phyloP scores from a whole-genome alignment of 2,113 vertebrate species.

The Halcyon malimbica region DNA sequence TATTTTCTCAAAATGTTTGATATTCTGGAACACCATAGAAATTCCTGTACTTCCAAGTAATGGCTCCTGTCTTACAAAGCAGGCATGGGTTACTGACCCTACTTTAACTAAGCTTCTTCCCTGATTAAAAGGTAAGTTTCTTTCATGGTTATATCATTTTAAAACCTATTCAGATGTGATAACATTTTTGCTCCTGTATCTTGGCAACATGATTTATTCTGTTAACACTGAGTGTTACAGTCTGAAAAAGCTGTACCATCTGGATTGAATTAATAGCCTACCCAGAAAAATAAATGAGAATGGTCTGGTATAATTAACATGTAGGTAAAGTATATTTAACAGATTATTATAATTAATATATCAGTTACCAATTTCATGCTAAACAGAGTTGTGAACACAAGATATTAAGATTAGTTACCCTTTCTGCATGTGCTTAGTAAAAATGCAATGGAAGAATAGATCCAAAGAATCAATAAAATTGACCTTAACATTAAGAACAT shows the following conservation, averaged over 20 bases:
- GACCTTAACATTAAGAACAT: conserved; percentile 73
- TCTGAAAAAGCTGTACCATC: conserved; percentile 82
- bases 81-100: conserved; percentile 31
- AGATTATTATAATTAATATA: conserved; percentile 86
- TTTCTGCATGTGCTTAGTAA: conserved; percentile 39
- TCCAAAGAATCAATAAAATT: conserved; percentile 74
- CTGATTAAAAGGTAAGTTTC: conserved; percentile 72
- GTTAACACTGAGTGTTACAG: conserved; percentile 76
- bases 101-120: conserved; percentile 49
- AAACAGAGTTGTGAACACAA: conserved; percentile 79
- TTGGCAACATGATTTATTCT: conserved; percentile 85
- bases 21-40: conserved; percentile 44
- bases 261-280: conserved; percentile 84
- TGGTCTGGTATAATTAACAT: conserved; percentile 82
- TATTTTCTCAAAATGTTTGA: conserved; percentile 39
- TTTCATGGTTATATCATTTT: conserved; percentile 70
- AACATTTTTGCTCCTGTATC: conserved; percentile 81
- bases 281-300: conserved; percentile 83
- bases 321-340: conserved; percentile 85
- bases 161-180: conserved; percentile 80
- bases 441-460: conserved; percentile 61
- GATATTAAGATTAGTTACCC: conserved; percentile 77
- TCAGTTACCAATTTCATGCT: conserved; percentile 80
- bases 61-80: background rate
- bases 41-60: conserved; percentile 45